Percentiles rank a stretch among this genome's conserved stretches.
Conservation (phyloP, 2,113 vertebrate genomes). For the Platysteira castanea region DNA sequence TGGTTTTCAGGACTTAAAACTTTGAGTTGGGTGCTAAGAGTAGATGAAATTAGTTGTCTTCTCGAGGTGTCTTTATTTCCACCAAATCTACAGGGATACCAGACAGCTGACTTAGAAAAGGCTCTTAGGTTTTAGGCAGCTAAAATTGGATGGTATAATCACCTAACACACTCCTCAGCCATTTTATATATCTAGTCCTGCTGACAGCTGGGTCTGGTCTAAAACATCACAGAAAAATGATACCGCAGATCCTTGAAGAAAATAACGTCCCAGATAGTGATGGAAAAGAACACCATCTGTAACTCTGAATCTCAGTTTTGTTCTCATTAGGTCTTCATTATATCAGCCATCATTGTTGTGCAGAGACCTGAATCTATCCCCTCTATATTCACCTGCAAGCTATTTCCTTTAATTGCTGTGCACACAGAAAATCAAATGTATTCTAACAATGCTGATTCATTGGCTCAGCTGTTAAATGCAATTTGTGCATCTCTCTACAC, state of each 20-base stretch:
- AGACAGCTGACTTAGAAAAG: background rate
- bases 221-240: conserved; percentile 8
- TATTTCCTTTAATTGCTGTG: conserved; percentile 50
- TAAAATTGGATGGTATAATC: conserved; percentile 12
- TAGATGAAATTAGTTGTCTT: background rate
- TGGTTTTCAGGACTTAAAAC: background rate
- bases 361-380: conserved; percentile 36
- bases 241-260: conserved; percentile 26
- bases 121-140: background rate
- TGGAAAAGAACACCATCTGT: conserved; percentile 45
- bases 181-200: background rate
- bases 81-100: background rate
- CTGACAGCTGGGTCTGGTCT: conserved; percentile 33
- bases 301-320: conserved; percentile 46
- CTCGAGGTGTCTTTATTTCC: background rate
- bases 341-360: conserved; percentile 23
- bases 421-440: conserved; percentile 51
- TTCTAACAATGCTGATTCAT: conserved; percentile 53
- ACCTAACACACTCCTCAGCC: background rate
- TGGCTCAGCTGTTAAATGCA: conserved; percentile 49
- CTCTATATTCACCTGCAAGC: conserved; percentile 53
- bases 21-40: background rate
- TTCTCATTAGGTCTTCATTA: conserved; percentile 53
- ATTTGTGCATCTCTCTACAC: conserved; percentile 6
- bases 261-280: conserved; percentile 18